A percentile compares a stretch with the other conserved stretches of the same genome.
Evolutionary conservation across 1,140 invertebrate species (phyloP).

Genomic region (Copidosoma floridanum): DNA sequence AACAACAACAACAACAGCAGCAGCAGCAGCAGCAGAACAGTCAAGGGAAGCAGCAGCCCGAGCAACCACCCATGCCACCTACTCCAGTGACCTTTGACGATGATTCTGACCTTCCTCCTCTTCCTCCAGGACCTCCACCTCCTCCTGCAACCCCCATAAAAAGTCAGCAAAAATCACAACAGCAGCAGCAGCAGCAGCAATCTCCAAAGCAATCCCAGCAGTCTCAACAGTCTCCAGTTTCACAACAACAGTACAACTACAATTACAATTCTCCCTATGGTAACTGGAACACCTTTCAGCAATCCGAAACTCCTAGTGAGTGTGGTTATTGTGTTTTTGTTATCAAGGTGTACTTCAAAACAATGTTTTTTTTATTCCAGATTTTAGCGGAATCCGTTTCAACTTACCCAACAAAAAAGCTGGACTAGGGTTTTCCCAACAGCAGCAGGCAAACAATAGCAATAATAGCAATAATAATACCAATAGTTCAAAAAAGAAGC

Average conservation of each 20-base stretch:
- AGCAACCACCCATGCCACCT: constrained; percentile 45
- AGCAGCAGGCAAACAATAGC: background rate
- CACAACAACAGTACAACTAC: constrained; percentile 46
- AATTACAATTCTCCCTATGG: constrained; percentile 42
- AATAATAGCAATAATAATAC: constrained; percentile 34
- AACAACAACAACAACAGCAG: constrained; percentile 29
- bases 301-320: constrained; percentile 34
- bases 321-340: constrained; percentile 3
- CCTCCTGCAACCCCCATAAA: constrained; percentile 54
- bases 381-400: constrained; percentile 58
- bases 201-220: constrained; percentile 45
- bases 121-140: constrained; percentile 54
- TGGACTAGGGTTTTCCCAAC: constrained; percentile 46
- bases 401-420: constrained; percentile 62
- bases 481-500: constrained; percentile 69
- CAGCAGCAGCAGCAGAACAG: constrained; percentile 40
- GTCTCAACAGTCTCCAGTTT: constrained; percentile 47
- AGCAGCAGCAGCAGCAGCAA: constrained; percentile 38
- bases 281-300: constrained; percentile 46
- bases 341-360: background rate
- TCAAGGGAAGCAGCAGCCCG: constrained; percentile 40
- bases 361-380: constrained; percentile 33
- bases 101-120: constrained; percentile 52
- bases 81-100: constrained; percentile 50
- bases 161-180: constrained; percentile 51